Conservation (phyloP, 2,888 invertebrate species). For the Leuctra nigra region DNA sequence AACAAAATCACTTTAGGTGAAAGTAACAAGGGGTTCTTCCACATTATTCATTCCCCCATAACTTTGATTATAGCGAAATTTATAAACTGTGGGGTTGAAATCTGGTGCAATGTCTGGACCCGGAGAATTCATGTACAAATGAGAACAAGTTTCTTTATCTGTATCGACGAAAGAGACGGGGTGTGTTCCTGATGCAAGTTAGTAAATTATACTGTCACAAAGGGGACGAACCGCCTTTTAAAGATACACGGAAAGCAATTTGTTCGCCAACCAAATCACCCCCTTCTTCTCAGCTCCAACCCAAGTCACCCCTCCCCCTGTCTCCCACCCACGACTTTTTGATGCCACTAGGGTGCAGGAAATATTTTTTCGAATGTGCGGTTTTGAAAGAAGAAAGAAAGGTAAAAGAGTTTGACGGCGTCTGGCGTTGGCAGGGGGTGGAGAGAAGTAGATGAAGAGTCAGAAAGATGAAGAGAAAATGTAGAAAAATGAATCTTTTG, state of each 20-base stretch:
- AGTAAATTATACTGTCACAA: slow-evolving; percentile 8
- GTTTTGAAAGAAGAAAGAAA: slow-evolving; percentile 17
- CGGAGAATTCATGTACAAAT: too few species aligned
- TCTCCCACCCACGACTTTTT: background rate
- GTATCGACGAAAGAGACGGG: too few species aligned
- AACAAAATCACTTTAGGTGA: too few species aligned
- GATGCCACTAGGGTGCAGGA: background rate
- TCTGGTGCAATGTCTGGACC: too few species aligned
- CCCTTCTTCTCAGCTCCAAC: background rate
- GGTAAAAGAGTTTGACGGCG: slow-evolving; percentile 5
- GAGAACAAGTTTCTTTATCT: too few species aligned
- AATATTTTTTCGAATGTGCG: slow-evolving; percentile 7
- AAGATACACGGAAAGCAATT: slow-evolving; percentile 9
- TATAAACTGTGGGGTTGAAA: too few species aligned
- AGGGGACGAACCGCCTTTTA: slow-evolving; percentile 11
- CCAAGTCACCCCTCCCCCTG: background rate
- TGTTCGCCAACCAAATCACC: slow-evolving; percentile 11
- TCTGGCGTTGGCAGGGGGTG: slow-evolving; percentile 22
- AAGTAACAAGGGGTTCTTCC: too few species aligned
- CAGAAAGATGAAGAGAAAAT: slow-evolving; percentile 20
- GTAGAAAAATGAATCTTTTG: slow-evolving; percentile 17
- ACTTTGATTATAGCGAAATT: too few species aligned
- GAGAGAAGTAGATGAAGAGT: slow-evolving; percentile 10
- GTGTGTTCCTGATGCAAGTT: background rate
- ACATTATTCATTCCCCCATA: too few species aligned